Evolutionary conservation across 2,888 invertebrate genomes (phyloP), one percentile per base, ranked within the genome.

Genomic region (Petrophora chlorosata): DNA sequence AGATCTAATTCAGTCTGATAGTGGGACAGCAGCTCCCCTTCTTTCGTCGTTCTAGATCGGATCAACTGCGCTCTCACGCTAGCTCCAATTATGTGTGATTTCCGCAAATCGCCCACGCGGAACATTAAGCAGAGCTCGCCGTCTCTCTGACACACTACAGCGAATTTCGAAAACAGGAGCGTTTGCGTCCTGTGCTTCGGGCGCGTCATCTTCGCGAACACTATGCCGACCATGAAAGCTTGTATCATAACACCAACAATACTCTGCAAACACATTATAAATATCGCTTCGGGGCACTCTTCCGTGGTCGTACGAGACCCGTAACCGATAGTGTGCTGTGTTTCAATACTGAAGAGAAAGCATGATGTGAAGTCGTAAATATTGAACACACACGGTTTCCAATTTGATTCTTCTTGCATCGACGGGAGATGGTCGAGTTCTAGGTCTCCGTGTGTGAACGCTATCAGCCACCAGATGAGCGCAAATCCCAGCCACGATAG

Each of bases 141-240:
- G 73, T 98, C 96, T 54, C 97, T 91, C 78, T 95, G 95, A 68
- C 96, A 96, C 39, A 98, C 93, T 4, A 97, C 95, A 0, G 96
- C 95, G 71, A 95, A 93, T 64, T 94, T 93, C 25, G 96, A 96
- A 85, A 97, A 98, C 60, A 98, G 91, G 8, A 98, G 89, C 0
- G 98, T 98, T 82, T 97, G 97, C 0, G 97, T 96, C 59, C 98
- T 91, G 73, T 97, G 96, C 80, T 97, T 97, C 0, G 98, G 97
- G 40, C 98, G 91, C 10, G 97, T 96, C 92, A 98, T 94, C 86
- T 98, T 98, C 0, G 97, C 97, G 77, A 98, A 98, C 33, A 97
- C 94, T 30, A 95, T 94, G 16, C 95, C 95, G n/a, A 94, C 94
- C 94, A 94, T 94, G 67, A 94, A 93, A 1, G 94, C 94, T 80